A percentile compares a stretch with the other conserved stretches of the same genome.
These are phyloP conservation scores for Drosophila mojavensis DNA, from an alignment of 1,140 invertebrate genomes.

Conservation along the genomic window DNA sequence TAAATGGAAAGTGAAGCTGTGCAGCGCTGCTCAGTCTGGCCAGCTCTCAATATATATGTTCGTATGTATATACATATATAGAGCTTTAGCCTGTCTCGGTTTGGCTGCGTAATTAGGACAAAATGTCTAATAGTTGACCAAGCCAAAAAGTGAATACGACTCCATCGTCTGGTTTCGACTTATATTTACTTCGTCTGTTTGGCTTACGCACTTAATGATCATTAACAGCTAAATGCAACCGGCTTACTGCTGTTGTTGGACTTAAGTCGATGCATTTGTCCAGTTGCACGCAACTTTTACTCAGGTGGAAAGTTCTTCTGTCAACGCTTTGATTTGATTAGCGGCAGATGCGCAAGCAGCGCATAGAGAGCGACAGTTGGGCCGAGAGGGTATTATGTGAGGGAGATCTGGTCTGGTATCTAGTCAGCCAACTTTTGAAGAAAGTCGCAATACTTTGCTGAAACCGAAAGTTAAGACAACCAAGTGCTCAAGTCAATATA, in stretches of 20 bases:
- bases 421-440: constrained; percentile 11
- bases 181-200: constrained; percentile 37
- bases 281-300: constrained; percentile 46
- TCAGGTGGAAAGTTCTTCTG: constrained; percentile 57
- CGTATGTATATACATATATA: not conserved
- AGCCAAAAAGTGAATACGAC: constrained; percentile 74
- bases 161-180: constrained; percentile 40
- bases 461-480: constrained; percentile 47
- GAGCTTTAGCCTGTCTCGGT: constrained; percentile 34
- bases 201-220: constrained; percentile 62
- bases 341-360: constrained; percentile 38
- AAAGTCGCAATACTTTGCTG: constrained; percentile 38
- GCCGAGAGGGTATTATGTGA: not conserved
- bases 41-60: constrained; percentile 3
- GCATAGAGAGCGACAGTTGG: not conserved
- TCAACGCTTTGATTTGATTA: constrained; percentile 58
- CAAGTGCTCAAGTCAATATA: constrained; percentile 23
- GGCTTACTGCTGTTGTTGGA: constrained; percentile 22
- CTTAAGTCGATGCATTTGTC: constrained; percentile 29
- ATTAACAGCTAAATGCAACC: constrained; percentile 43
- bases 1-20: constrained; percentile 82
- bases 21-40: constrained; percentile 47
- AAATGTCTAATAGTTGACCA: constrained; percentile 79
- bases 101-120: constrained; percentile 79
- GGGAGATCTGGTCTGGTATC: not conserved